phyloP scores from a whole-genome alignment of 2,113 vertebrate species.

The Recurvirostra avosetta region DNA sequence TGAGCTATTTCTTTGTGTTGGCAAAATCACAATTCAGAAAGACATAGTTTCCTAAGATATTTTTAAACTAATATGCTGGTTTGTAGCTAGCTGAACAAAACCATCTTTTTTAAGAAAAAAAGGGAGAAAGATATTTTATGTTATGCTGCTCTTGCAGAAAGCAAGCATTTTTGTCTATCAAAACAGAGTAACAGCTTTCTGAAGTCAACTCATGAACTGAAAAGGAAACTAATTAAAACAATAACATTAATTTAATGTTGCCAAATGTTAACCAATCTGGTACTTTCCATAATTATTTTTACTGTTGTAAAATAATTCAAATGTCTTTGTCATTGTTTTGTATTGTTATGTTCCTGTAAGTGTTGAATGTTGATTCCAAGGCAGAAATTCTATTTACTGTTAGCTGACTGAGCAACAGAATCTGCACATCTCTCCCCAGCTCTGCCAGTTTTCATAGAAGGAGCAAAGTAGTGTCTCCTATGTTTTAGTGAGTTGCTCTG shows the following conservation, averaged over 20 bases:
- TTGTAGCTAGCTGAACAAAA: slow-evolving; percentile 58
- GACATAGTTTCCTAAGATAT: slow-evolving; percentile 69
- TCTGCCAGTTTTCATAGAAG: not conserved
- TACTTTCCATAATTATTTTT: slow-evolving; percentile 44
- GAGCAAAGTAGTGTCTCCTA: not conserved
- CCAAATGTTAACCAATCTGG: slow-evolving; percentile 7
- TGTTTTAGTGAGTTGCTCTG: not conserved
- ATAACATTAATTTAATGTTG: not conserved
- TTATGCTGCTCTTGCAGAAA: slow-evolving; percentile 28
- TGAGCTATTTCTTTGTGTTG: slow-evolving; percentile 70
- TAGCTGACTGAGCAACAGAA: not conserved
- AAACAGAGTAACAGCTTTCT: slow-evolving; percentile 3
- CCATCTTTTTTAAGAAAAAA: slow-evolving; percentile 27
- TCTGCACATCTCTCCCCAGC: not conserved
- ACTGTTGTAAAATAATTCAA: not conserved
- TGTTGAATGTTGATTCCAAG: not conserved
- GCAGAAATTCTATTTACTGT: not conserved
- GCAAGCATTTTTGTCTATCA: slow-evolving; percentile 11
- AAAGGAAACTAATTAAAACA: slow-evolving; percentile 40
- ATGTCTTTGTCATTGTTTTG: not conserved
- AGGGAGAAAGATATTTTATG: not conserved
- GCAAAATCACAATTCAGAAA: slow-evolving; percentile 68
- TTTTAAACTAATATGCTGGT: slow-evolving; percentile 63
- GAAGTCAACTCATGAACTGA: slow-evolving; percentile 6
- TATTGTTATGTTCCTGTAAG: slow-evolving; percentile 37